A percentile compares a stretch with the other conserved stretches of the same genome.
phyloP scores from a whole-genome alignment of 2,113 vertebrate genomes.

The Phylloscopus trochiloides region DNA sequence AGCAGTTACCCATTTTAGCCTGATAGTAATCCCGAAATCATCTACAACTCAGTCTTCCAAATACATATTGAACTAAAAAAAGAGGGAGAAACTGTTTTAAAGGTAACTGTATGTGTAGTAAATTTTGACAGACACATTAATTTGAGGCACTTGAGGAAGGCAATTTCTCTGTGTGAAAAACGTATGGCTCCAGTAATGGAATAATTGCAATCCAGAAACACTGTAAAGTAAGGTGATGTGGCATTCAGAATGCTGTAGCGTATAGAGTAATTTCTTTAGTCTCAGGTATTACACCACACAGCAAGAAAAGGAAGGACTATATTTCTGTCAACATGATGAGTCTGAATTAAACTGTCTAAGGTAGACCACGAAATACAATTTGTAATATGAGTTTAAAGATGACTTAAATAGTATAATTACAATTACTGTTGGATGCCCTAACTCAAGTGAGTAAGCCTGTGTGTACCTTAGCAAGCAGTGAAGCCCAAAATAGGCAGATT shows the following conservation, averaged over 20 bases:
- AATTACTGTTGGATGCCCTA: neutral
- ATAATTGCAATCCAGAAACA: neutral
- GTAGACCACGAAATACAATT: fast-evolving
- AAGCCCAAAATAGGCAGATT: neutral
- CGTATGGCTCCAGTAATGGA: neutral
- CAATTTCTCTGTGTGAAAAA: neutral
- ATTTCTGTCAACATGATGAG: neutral
- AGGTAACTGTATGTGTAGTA: neutral
- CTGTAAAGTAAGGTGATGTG: neutral
- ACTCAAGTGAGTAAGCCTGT: neutral
- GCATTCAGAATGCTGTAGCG: neutral
- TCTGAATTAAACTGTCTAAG: neutral
- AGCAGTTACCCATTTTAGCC: neutral
- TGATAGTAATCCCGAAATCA: neutral
- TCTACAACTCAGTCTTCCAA: fast-evolving
- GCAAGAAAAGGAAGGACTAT: neutral
- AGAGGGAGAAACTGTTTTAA: neutral
- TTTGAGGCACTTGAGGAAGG: neutral
- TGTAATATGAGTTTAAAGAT: neutral
- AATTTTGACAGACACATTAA: neutral
- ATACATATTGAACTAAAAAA: neutral
- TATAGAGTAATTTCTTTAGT: neutral
- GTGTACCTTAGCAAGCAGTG: neutral
- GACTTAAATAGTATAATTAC: neutral
- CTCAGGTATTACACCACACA: neutral